phyloP scores from a whole-genome alignment of 1,140 invertebrate genomes.

The Zophobas atratus region DNA sequence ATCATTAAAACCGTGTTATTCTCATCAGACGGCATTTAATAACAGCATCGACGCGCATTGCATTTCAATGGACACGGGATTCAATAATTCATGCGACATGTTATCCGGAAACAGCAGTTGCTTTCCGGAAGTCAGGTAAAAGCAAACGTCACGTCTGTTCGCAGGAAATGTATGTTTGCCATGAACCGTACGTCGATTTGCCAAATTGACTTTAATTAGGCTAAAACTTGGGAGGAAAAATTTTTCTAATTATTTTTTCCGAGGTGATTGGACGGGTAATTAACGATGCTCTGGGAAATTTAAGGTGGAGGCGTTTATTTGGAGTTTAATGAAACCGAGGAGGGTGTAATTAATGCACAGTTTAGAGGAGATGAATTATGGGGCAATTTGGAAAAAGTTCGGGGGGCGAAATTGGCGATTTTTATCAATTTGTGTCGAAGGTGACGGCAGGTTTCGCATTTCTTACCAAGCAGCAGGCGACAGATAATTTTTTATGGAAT shows the following conservation, averaged over 20 bases:
- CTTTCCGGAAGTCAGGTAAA: slow-evolving; percentile 36
- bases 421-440: too few relatives aligned
- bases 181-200: slow-evolving; percentile 9
- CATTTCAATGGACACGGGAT: slow-evolving; percentile 6
- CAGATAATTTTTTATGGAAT: too few relatives aligned
- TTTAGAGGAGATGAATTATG: too few relatives aligned
- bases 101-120: slow-evolving; percentile 28
- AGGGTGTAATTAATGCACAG: too few relatives aligned
- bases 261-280: slow-evolving; percentile 24
- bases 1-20: slow-evolving; percentile 23
- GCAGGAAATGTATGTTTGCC: slow-evolving; percentile 11
- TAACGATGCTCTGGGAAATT: slow-evolving; percentile 13
- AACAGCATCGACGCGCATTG: neutral
- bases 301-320: neutral
- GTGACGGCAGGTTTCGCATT: too few relatives aligned
- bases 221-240: neutral
- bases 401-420: too few relatives aligned
- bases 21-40: slow-evolving; percentile 23
- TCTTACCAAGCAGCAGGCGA: too few relatives aligned
- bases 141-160: slow-evolving; percentile 4
- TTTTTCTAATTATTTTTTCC: slow-evolving; percentile 24
- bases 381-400: too few relatives aligned
- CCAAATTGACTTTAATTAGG: neutral
- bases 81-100: slow-evolving; percentile 33
- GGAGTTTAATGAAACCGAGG: neutral